A percentile compares a stretch with the other conserved stretches of the same genome.
Evolutionary conservation across 2,888 invertebrate genomes (phyloP).

Genomic region (Tryphoninae sp.): DNA sequence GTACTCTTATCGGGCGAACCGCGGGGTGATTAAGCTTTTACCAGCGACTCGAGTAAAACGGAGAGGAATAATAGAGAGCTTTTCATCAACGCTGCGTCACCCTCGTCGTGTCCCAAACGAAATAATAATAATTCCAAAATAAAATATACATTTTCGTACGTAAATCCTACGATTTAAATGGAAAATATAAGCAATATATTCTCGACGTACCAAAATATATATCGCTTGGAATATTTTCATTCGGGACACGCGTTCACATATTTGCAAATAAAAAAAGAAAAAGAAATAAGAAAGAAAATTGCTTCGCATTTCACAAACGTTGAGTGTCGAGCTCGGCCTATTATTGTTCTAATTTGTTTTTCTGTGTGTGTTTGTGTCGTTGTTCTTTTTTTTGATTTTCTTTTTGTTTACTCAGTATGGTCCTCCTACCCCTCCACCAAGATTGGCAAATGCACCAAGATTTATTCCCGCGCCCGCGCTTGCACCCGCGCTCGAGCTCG

Average conservation of each 20-base stretch:
- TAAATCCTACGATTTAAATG: neutral
- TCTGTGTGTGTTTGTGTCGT: neutral
- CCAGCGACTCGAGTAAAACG: slow-evolving; percentile 45
- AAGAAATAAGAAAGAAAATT: neutral
- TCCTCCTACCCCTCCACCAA: slow-evolving; percentile 71
- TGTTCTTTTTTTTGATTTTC: neutral
- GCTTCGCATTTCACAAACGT: slow-evolving; percentile 21
- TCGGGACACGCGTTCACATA: slow-evolving; percentile 1
- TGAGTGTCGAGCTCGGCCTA: slow-evolving; percentile 24
- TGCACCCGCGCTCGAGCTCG: slow-evolving; percentile 58
- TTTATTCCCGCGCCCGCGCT: slow-evolving; percentile 70
- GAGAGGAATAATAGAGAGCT: slow-evolving; percentile 50
- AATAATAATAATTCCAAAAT: neutral
- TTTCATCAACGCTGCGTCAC: slow-evolving; percentile 12
- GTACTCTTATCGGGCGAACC: slow-evolving; percentile 25
- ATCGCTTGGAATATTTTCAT: neutral
- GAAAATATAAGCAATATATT: neutral
- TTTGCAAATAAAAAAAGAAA: neutral
- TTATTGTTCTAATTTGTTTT: slow-evolving; percentile 1
- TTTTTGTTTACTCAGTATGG: slow-evolving; percentile 64
- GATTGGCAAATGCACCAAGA: slow-evolving; percentile 73
- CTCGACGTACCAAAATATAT: neutral
- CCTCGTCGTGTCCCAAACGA: slow-evolving; percentile 22
- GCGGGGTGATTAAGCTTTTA: slow-evolving; percentile 54
- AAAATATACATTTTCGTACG: neutral